phyloP scores from a whole-genome alignment of 1,140 invertebrate genomes.

The Rhizoglyphus robini region DNA sequence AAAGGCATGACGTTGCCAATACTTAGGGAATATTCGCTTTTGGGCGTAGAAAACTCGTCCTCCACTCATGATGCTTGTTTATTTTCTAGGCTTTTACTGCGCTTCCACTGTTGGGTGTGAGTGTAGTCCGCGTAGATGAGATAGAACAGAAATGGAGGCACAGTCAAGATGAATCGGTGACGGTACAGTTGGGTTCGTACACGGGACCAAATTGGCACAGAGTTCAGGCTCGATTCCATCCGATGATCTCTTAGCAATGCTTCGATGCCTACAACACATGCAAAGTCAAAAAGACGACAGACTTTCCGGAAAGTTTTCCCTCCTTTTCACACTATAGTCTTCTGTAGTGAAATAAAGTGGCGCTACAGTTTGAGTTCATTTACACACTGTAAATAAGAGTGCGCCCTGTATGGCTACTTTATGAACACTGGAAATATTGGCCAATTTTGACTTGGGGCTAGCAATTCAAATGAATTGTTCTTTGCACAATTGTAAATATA shows the following conservation, averaged over 20 bases:
- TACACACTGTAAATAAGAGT: too few relatives aligned
- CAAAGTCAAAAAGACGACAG: neutral
- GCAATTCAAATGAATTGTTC: too few relatives aligned
- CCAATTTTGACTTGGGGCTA: too few relatives aligned
- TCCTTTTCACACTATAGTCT: too few relatives aligned
- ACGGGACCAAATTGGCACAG: neutral
- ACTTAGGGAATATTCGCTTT: neutral
- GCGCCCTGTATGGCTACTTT: too few relatives aligned
- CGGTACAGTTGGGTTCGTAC: neutral
- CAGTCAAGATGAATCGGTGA: neutral
- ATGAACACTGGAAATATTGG: too few relatives aligned
- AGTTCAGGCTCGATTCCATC: neutral
- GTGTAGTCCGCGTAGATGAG: neutral
- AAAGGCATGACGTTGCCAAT: constrained; percentile 1
- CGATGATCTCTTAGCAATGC: neutral
- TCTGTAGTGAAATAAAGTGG: too few relatives aligned
- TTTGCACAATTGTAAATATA: too few relatives aligned
- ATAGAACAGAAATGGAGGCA: constrained; percentile 12
- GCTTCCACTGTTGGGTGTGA: neutral
- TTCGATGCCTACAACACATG: neutral
- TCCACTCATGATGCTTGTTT: neutral
- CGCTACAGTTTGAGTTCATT: too few relatives aligned
- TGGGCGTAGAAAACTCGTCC: neutral
- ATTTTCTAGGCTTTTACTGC: neutral
- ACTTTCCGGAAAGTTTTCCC: neutral